Conservation (phyloP, 2,888 invertebrate species). For the Monoplex corrugatus region DNA sequence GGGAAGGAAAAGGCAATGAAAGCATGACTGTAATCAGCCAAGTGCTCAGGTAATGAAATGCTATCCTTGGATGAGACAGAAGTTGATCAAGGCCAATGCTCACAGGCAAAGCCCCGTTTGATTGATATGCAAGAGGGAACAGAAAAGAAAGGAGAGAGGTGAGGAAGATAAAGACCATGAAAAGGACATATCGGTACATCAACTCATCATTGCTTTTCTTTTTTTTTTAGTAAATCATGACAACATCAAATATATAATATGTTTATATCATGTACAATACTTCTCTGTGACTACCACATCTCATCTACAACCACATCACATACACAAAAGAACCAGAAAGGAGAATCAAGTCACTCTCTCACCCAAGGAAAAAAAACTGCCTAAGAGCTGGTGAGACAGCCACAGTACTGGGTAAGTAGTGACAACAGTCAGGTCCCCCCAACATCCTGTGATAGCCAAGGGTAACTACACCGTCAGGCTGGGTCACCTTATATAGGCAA, state of each 20-base stretch:
- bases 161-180: not conserved
- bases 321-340: not conserved
- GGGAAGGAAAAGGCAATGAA: too few relatives aligned
- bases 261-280: not conserved
- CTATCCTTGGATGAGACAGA: too few relatives aligned
- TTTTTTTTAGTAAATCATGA: not conserved
- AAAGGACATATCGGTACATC: too few relatives aligned
- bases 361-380: not conserved
- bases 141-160: not conserved
- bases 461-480: not conserved
- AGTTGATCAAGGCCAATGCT: too few relatives aligned
- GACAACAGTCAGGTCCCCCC: not conserved
- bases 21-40: too few relatives aligned
- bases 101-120: too few relatives aligned
- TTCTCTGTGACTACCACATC: constrained; percentile 10
- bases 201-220: too few relatives aligned
- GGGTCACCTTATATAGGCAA: not conserved
- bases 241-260: constrained; percentile 28
- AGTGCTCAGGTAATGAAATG: too few relatives aligned
- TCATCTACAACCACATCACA: not conserved
- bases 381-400: not conserved
- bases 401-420: not conserved
- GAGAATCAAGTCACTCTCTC: not conserved
- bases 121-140: not conserved
- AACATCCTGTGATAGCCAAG: not conserved